phyloP scores from a whole-genome alignment of 1,140 invertebrate species.

The Drosophila nigrodunni region DNA sequence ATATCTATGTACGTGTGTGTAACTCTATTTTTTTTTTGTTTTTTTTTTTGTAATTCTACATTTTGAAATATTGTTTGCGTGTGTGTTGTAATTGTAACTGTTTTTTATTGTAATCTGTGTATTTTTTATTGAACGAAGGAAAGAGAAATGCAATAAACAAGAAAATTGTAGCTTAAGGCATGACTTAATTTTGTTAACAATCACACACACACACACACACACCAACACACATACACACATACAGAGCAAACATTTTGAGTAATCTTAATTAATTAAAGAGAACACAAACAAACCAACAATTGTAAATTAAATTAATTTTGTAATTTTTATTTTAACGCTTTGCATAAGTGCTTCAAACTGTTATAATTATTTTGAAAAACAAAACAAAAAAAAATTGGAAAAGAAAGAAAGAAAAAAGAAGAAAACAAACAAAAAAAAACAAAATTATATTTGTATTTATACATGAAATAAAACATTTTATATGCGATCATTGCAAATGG shows the following conservation, averaged over 20 bases:
- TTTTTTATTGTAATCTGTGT: not conserved
- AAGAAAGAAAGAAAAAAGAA: slow-evolving; percentile 32
- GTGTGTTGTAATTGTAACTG: not conserved
- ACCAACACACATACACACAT: slow-evolving; percentile 14
- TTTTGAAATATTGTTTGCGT: slow-evolving; percentile 3
- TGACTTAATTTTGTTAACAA: slow-evolving; percentile 9
- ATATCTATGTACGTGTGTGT: slow-evolving; percentile 17
- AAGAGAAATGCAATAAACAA: slow-evolving; percentile 26
- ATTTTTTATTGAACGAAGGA: slow-evolving; percentile 1
- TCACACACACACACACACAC: slow-evolving; percentile 16
- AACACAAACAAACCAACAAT: slow-evolving; percentile 8
- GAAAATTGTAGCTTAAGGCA: slow-evolving; percentile 24
- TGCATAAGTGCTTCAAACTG: slow-evolving; percentile 75
- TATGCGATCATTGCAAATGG: slow-evolving; percentile 54
- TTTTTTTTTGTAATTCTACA: slow-evolving; percentile 21
- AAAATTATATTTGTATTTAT: slow-evolving; percentile 80
- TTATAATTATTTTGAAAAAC: slow-evolving; percentile 63
- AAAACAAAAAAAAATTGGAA: slow-evolving; percentile 37
- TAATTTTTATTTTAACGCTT: slow-evolving; percentile 61
- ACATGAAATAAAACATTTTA: slow-evolving; percentile 72
- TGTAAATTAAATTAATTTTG: slow-evolving; percentile 47
- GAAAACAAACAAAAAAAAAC: slow-evolving; percentile 34
- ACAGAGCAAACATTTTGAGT: slow-evolving; percentile 26
- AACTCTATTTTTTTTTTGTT: not conserved
- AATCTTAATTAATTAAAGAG: slow-evolving; percentile 17